Base-by-base conservation (phyloP, 2,797 vertebrate genomes). In the Poliocrania exsul region DNA sequence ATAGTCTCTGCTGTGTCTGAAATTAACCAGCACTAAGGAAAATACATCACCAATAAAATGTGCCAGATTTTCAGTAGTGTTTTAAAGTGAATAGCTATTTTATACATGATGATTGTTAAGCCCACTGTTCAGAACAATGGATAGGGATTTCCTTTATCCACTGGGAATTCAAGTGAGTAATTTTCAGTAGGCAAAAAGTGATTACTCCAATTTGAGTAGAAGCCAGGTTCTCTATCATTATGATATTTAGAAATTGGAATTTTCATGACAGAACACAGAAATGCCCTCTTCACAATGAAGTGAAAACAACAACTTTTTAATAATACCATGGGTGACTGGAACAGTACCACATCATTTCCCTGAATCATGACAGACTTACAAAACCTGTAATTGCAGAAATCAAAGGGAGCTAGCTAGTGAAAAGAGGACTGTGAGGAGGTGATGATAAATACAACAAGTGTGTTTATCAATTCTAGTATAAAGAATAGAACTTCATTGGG, bases 381-480 rank as follows among this genome's bases (percentile, higher is more conserved):
- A 91, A 60, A 19, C 40, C 58, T 60, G 10, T 61, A 81, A 90
- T 28, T 92, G 46, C 54, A 93, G 78, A 95, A 88, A 88, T 44
- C 49, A 81, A 85, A 95, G 44, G 53, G 29, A 93, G 10, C 16
- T 77, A 83, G 74, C 16, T 79, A 81, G 74, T 88, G 70, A 95
- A 92, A 93, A 96, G 64, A 92, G 47, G 50, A 88, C 44, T 90
- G 40, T 31, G 44, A 71, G n/a, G 35, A 95, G 58, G 29, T 91
- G 37, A 33, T 50, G 33, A 77, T 91, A 96, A 96, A 96, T 92
- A 81, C 33, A 82, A 79, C 35, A 77, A 84, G 31, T 70, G 8
- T 71, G 65, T 90, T 94, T 79, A 64, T 47, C 16, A 80, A 3
- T 73, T 73, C 11, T 67, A 44, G 20, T 54, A 86, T 80, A 96